phyloP scores from a whole-genome alignment of 2,797 vertebrate species.

The Limnodromus scolopaceus region DNA sequence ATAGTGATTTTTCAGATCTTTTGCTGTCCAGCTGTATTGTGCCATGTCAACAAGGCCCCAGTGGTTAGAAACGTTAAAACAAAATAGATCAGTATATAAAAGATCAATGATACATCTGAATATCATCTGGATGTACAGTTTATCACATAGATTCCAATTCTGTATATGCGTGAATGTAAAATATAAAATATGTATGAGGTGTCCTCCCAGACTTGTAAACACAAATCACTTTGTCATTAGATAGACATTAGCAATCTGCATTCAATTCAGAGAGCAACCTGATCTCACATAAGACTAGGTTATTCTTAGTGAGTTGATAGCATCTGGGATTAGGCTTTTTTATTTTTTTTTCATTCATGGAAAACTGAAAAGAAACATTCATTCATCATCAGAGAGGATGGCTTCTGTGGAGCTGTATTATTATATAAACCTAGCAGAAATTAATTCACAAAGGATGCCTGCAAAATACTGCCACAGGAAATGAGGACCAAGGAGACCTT shows the following conservation, averaged over 20 bases:
- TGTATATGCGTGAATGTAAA: neutral
- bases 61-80: neutral
- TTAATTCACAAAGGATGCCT: slow-evolving; percentile 57
- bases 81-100: neutral
- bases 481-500: slow-evolving; percentile 13
- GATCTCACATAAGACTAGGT: slow-evolving; percentile 21
- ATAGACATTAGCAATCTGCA: neutral
- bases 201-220: neutral
- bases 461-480: slow-evolving; percentile 23
- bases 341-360: slow-evolving; percentile 49
- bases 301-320: slow-evolving; percentile 31
- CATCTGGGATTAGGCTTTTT: slow-evolving; percentile 44
- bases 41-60: neutral
- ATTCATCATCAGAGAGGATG: slow-evolving; percentile 16
- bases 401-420: slow-evolving; percentile 46
- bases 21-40: neutral
- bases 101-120: neutral
- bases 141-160: neutral
- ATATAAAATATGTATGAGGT: neutral
- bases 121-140: neutral
- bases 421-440: slow-evolving; percentile 68
- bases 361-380: slow-evolving; percentile 40
- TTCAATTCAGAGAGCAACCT: neutral
- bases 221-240: slow-evolving; percentile 28
- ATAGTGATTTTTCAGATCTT: neutral